A percentile compares a stretch with the other conserved stretches of the same genome.
Evolutionary conservation across 2,113 vertebrate genomes (phyloP).

Genomic region (Brachyistius frenatus): DNA sequence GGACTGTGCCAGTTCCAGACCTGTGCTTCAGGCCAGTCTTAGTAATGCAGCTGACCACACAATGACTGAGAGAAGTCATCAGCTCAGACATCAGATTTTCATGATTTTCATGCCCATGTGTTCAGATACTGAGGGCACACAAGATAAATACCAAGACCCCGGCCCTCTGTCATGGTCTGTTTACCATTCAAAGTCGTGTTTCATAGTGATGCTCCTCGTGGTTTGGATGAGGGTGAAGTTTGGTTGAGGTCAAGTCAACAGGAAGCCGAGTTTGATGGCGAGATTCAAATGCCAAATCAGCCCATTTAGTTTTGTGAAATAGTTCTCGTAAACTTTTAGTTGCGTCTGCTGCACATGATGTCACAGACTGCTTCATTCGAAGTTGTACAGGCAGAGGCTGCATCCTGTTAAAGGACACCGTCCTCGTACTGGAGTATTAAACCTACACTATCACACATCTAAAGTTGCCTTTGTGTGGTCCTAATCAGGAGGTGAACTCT

Average conservation of each 20-base stretch:
- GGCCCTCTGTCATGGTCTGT: neutral
- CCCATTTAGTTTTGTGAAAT: too few species aligned
- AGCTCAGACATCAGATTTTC: slow-evolving; percentile 9
- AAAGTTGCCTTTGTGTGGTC: neutral
- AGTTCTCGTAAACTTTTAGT: too few species aligned
- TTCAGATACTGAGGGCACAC: slow-evolving; percentile 1
- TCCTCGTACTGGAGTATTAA: neutral
- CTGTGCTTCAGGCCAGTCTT: slow-evolving; percentile 1
- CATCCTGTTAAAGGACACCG: neutral
- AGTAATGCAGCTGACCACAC: slow-evolving; percentile 1
- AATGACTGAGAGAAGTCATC: slow-evolving; percentile 11
- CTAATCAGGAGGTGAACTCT: neutral
- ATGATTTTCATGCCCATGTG: slow-evolving; percentile 5
- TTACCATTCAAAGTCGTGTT: neutral
- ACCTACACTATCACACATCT: neutral
- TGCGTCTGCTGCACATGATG: too few species aligned
- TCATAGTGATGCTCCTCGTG: neutral
- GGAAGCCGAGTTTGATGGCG: neutral
- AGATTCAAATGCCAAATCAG: neutral
- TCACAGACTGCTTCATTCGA: neutral
- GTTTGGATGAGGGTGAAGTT: neutral
- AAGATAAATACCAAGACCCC: neutral
- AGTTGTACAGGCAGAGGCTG: neutral
- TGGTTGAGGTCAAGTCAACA: neutral
- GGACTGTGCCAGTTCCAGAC: neutral